Evolutionary conservation across 2,797 vertebrate species (phyloP).

Genomic region (Trachurus trachurus): DNA sequence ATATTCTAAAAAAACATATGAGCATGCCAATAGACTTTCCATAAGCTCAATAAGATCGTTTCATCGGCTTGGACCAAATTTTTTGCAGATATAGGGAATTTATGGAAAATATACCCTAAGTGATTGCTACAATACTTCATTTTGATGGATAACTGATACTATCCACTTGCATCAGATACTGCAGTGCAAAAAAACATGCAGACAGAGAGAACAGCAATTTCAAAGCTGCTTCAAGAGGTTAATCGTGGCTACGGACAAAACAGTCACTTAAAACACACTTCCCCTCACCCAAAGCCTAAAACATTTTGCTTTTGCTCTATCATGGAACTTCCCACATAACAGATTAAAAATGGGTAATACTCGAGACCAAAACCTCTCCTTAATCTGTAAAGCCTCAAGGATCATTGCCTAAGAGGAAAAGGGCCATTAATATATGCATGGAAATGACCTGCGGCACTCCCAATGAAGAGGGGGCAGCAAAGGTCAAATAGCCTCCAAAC

Average conservation of each 20-base stretch:
- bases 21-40: no score
- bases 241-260: constrained; percentile 10
- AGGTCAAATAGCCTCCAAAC: constrained; percentile 87
- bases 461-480: constrained; percentile 80
- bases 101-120: no score
- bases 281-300: constrained; percentile 27
- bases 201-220: not conserved
- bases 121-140: not conserved
- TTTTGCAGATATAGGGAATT: no score
- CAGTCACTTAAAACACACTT: not conserved
- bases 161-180: not conserved
- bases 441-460: constrained; percentile 82
- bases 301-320: constrained; percentile 47
- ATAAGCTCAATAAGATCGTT: no score
- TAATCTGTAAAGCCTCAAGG: constrained; percentile 80
- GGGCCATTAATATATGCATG: constrained; percentile 86
- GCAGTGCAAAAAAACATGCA: not conserved
- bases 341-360: constrained; percentile 67
- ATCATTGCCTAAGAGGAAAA: constrained; percentile 69
- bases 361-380: constrained; percentile 64
- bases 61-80: no score
- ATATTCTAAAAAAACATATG: no score
- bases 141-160: not conserved
- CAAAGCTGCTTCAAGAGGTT: not conserved
- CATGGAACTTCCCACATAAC: constrained; percentile 51